Conservation (phyloP, 2,797 vertebrate species). For the Acridotheres tristis region DNA sequence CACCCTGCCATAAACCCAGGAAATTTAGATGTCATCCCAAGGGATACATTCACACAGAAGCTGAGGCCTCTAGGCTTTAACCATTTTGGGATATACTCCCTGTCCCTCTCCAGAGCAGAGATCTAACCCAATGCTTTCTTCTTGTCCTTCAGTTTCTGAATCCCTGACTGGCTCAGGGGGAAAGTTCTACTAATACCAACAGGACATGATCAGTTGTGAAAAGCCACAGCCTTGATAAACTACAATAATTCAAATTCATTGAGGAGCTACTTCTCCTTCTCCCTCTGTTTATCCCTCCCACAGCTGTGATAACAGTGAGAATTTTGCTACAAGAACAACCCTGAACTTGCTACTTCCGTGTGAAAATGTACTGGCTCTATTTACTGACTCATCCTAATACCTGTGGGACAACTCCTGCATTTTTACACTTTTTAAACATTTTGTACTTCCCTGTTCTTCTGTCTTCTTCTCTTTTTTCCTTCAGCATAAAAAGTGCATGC, state of each 20-base stretch:
- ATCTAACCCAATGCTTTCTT: not conserved
- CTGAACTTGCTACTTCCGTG: not conserved
- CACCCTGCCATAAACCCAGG: rapidly evolving
- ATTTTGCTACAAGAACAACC: not conserved
- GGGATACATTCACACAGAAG: not conserved
- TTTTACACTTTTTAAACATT: not conserved
- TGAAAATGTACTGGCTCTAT: not conserved
- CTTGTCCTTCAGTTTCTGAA: not conserved
- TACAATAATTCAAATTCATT: not conserved
- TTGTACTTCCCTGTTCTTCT: not conserved
- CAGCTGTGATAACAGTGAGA: not conserved
- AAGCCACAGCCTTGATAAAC: not conserved
- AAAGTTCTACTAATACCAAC: not conserved
- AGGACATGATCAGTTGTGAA: not conserved
- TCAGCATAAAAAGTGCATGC: not conserved
- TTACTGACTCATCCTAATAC: not conserved
- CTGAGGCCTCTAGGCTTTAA: too few relatives aligned
- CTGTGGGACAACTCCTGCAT: not conserved
- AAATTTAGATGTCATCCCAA: not conserved
- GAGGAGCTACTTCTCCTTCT: not conserved
- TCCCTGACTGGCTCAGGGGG: not conserved
- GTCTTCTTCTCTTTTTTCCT: not conserved
- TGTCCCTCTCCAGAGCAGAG: not conserved
- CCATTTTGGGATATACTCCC: not conserved
- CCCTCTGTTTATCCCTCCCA: not conserved